A percentile compares a stretch with the other conserved stretches of the same genome.
phyloP scores from a whole-genome alignment of 2,113 vertebrate species.

The Rhipidura dahli region DNA sequence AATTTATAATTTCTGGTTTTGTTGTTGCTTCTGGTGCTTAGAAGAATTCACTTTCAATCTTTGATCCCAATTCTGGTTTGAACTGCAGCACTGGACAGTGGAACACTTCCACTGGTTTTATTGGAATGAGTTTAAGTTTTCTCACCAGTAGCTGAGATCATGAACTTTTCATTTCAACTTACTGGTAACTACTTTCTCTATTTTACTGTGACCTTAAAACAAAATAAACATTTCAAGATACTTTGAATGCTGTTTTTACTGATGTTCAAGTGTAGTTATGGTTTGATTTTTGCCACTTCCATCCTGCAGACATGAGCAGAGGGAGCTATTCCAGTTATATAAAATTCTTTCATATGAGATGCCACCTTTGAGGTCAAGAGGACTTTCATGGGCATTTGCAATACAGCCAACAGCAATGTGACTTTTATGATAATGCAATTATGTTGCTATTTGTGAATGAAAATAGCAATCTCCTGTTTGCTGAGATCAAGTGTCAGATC shows the following conservation, averaged over 20 bases:
- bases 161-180: not conserved
- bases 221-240: not conserved
- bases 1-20: not conserved
- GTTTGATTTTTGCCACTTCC: not conserved
- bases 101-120: not conserved
- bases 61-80: not conserved
- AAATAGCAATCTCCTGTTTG: not conserved
- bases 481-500: not conserved
- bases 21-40: not conserved
- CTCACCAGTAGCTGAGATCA: not conserved
- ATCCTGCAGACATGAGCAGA: not conserved
- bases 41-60: not conserved
- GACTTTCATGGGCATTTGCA: not conserved
- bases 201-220: not conserved
- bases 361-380: not conserved
- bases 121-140: not conserved
- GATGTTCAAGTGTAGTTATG: not conserved
- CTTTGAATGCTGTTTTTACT: not conserved
- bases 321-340: not conserved
- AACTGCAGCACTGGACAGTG: not conserved
- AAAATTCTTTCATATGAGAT: not conserved
- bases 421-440: slow-evolving; percentile 20
- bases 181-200: not conserved
- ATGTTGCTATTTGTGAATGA: not conserved
- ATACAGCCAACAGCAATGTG: not conserved